These are phyloP conservation scores for Lineus longissimus DNA, from an alignment of 1,140 invertebrate genomes.

Conservation along the genomic window DNA sequence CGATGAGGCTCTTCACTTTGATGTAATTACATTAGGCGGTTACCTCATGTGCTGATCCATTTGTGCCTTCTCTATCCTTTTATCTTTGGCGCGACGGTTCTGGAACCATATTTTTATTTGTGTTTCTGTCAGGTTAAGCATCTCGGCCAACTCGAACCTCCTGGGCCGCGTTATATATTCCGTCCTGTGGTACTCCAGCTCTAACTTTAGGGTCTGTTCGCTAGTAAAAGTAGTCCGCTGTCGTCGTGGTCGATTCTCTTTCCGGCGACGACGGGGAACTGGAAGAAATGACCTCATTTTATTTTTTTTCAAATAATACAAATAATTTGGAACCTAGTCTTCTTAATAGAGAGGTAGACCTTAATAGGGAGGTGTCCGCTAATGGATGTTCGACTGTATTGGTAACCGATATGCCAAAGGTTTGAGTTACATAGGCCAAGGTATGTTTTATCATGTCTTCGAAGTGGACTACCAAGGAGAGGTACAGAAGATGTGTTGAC, in stretches of 20 bases:
- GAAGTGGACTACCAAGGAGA: no score
- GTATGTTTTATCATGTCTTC: no score
- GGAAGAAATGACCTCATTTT: slow-evolving; percentile 13
- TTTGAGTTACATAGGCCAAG: no score
- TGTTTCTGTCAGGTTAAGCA: slow-evolving; percentile 79
- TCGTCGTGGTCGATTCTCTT: slow-evolving; percentile 77
- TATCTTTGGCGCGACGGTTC: slow-evolving; percentile 91
- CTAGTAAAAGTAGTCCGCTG: slow-evolving; percentile 92
- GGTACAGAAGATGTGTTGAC: no score
- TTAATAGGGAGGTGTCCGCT: no score
- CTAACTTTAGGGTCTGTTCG: slow-evolving; percentile 84
- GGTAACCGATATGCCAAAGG: no score
- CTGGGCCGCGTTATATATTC: slow-evolving; percentile 87
- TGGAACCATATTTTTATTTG: slow-evolving; percentile 97
- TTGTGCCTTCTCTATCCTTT: slow-evolving; percentile 91
- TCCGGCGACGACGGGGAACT: slow-evolving; percentile 80
- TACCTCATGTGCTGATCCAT: slow-evolving; percentile 91
- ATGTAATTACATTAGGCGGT: slow-evolving; percentile 6
- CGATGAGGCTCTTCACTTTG: no score
- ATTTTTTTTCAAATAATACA: not conserved
- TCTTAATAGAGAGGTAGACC: not conserved
- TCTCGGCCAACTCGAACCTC: slow-evolving; percentile 76
- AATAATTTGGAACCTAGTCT: not conserved
- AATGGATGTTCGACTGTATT: no score
- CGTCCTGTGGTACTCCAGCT: slow-evolving; percentile 82